Evolutionary conservation across 2,113 vertebrate genomes (phyloP).

Genomic region (Carollia perspicillata): DNA sequence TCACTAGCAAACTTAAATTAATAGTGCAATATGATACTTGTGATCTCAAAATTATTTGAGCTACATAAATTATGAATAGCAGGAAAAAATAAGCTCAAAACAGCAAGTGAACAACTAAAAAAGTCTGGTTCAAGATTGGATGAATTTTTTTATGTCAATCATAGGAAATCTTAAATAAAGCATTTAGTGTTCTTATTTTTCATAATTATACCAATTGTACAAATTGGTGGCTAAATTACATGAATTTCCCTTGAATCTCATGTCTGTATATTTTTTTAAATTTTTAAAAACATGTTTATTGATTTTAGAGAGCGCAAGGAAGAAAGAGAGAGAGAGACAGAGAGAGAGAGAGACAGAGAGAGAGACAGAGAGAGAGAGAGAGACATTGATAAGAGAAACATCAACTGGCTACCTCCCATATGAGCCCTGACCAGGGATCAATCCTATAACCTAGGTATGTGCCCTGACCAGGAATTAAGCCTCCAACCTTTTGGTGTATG

Average conservation of each 20-base stretch:
- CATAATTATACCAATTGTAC: background rate
- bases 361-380: no score
- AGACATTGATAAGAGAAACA: no score
- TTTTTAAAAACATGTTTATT: no score
- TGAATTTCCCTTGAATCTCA: background rate
- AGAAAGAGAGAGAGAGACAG: no score
- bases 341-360: no score
- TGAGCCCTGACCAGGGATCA: no score
- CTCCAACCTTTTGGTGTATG: no score
- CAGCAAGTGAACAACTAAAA: background rate
- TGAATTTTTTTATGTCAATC: slow-evolving; percentile 22
- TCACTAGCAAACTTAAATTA: background rate
- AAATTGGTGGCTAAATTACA: slow-evolving; percentile 9
- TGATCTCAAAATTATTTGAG: slow-evolving; percentile 38
- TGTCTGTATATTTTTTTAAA: background rate
- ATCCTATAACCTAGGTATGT: no score
- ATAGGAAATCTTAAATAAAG: background rate
- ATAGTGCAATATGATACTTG: background rate
- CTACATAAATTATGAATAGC: background rate
- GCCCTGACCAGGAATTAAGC: no score
- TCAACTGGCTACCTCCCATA: no score
- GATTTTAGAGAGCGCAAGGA: no score
- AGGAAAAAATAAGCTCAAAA: slow-evolving; percentile 42
- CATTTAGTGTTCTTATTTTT: slow-evolving; percentile 3
- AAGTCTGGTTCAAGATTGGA: background rate